A percentile compares a stretch with the other conserved stretches of the same genome.
Evolutionary conservation across 2,797 vertebrate species (phyloP).

Genomic region (Scolopax bukidnonensis): DNA sequence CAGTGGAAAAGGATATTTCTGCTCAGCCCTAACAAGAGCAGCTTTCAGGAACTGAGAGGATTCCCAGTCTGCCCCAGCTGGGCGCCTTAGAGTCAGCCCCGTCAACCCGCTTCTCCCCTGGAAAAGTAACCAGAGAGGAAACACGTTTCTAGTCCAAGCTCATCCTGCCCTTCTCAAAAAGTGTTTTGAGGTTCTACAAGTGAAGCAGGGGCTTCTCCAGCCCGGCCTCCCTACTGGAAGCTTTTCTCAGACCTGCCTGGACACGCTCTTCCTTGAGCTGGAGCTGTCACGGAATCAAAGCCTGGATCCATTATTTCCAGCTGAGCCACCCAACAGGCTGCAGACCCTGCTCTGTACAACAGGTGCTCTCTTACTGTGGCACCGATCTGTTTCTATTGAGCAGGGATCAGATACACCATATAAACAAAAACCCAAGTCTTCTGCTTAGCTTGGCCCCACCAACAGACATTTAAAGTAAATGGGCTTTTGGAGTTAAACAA

Average conservation of each 20-base stretch:
- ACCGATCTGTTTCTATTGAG: background rate
- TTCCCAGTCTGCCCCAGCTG: accelerated
- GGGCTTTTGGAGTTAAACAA: background rate
- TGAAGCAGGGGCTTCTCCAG: background rate
- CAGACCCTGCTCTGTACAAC: background rate
- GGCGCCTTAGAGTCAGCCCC: background rate
- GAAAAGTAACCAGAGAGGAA: background rate
- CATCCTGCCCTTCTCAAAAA: background rate
- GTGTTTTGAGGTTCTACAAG: background rate
- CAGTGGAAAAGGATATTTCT: background rate
- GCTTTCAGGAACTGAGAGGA: background rate
- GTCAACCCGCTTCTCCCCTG: background rate
- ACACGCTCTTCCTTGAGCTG: background rate
- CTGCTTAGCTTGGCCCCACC: background rate
- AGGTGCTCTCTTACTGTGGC: background rate
- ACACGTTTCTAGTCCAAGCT: background rate
- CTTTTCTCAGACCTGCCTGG: background rate
- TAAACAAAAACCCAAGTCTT: background rate
- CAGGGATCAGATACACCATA: background rate
- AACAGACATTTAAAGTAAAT: background rate
- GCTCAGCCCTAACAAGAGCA: background rate
- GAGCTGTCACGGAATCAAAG: background rate
- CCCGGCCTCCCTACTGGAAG: background rate
- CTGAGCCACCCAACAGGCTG: background rate
- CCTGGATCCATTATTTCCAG: background rate